Base-by-base conservation (phyloP, 2,797 vertebrate species). In the Hemitrygon akajei region DNA sequence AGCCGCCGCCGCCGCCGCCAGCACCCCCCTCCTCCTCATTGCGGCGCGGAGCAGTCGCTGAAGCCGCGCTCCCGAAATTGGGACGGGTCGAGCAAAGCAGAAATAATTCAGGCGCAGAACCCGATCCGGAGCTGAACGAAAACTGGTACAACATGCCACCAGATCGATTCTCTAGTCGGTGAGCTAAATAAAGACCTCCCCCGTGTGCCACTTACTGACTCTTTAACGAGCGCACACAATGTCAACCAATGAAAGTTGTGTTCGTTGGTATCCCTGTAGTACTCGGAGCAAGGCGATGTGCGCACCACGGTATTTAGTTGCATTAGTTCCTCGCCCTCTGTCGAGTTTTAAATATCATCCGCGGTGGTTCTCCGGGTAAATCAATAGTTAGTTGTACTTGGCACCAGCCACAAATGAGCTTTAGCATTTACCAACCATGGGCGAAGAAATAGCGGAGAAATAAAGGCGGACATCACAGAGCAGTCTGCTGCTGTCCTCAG, bases 101-200 rank as follows among this genome's bases (percentile, higher is more conserved):
- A 69, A 22, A 18, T 2, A 69, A 69, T 69, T 11, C 63, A 20
- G 60, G 34, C 66, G 60, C 25, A 37, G 63, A 89, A 66, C n/a
- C 34, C n/a, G 86, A 69, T 37, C 60, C 86, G 20, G 37, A 89
- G 86, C 4, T 69, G 18, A 89, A 37, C 22, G 63, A 37, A 11
- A 69, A 37, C 63, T 89, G 86, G 86, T 89, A 69, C 86, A 69
- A 69, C 86, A 37, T 37, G 86, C 37, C 60, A 89, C 86, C 86
- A 89, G 60, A 69, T 66, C 86, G 37, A 16, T 58, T 86, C 14
- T 56, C 12, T 11, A 25, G 27, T 18, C 12, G 11, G 11, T n/a
- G 60, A 69, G n/a, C 63, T 22, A 18, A 79, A 20, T 18, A 63
- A 34, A 30, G 37, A n/a, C 86, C 66, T 60, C 86, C 56, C 79